phyloP scores from a whole-genome alignment of 2,888 invertebrate genomes.

The Sinotaia quadrata region DNA sequence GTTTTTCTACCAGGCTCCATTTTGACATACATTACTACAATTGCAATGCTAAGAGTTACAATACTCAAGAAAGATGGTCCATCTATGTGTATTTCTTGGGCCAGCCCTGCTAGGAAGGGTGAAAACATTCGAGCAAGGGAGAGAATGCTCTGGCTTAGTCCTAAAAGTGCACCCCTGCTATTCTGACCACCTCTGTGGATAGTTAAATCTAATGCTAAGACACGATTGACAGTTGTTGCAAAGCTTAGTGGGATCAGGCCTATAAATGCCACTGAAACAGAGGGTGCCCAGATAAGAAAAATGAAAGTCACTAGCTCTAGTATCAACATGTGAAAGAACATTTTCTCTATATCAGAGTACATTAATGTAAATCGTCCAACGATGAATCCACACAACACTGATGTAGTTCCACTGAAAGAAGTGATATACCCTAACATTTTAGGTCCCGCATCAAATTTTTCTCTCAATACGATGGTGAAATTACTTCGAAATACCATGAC shows the following conservation, averaged over 20 bases:
- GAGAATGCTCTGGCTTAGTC: slow-evolving; percentile 69
- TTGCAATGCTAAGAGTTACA: background rate
- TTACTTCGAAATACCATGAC: slow-evolving; percentile 68
- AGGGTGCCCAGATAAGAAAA: slow-evolving; percentile 49
- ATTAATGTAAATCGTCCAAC: slow-evolving; percentile 49
- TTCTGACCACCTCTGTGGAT: slow-evolving; percentile 54
- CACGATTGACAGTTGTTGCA: slow-evolving; percentile 64
- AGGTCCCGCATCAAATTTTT: slow-evolving; percentile 61
- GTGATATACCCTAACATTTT: slow-evolving; percentile 67
- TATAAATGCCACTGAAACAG: slow-evolving; percentile 50
- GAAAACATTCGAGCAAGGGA: slow-evolving; percentile 69
- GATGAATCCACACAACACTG: slow-evolving; percentile 64
- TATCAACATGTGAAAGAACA: slow-evolving; percentile 30
- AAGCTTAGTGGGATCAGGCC: slow-evolving; percentile 63
- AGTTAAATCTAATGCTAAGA: slow-evolving; percentile 62
- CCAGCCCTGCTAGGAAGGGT: slow-evolving; percentile 67
- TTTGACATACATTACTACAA: background rate
- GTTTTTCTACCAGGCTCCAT: slow-evolving; percentile 4
- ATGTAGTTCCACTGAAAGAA: slow-evolving; percentile 64
- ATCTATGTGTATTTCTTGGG: slow-evolving; percentile 57
- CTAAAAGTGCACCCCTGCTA: slow-evolving; percentile 66
- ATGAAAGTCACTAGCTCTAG: slow-evolving; percentile 49
- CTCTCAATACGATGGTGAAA: slow-evolving; percentile 60
- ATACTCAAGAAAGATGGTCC: slow-evolving; percentile 58
- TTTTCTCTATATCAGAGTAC: slow-evolving; percentile 27